Evolutionary conservation across 2,113 vertebrate species (phyloP).

Genomic region (Nothocercus julius): DNA sequence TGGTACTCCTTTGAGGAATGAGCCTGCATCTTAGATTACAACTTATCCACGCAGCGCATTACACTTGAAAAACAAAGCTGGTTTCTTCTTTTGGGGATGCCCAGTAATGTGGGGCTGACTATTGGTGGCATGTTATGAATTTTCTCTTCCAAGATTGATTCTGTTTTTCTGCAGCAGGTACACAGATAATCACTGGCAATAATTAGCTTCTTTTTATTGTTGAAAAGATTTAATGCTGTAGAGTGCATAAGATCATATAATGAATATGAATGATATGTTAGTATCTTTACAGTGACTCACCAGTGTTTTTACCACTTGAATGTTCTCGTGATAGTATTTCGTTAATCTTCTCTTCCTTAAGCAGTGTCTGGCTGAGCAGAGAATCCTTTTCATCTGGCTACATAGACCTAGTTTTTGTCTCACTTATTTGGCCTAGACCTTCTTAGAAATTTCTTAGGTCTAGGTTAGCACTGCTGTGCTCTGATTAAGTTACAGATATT

Average conservation of each 20-base stretch:
- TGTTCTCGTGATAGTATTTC: background rate
- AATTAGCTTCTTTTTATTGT: background rate
- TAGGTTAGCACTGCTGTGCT: background rate
- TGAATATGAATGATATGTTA: background rate
- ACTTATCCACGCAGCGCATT: background rate
- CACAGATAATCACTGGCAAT: background rate
- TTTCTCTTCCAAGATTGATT: background rate
- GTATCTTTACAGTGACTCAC: background rate
- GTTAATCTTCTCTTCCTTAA: background rate
- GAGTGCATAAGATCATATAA: background rate
- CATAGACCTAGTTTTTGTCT: background rate
- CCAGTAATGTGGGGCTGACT: background rate
- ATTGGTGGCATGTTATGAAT: background rate
- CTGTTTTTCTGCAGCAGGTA: background rate
- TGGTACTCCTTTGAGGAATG: background rate
- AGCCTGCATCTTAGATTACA: background rate
- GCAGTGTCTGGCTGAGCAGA: background rate
- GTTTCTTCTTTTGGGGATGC: background rate
- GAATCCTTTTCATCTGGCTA: background rate
- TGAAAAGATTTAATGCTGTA: accelerated
- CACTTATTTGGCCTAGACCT: background rate
- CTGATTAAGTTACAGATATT: background rate
- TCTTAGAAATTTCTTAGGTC: background rate
- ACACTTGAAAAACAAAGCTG: background rate
- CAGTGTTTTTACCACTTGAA: background rate